Base-by-base conservation (phyloP, 2,797 vertebrate species). In the Ambastaia sidthimunki region DNA sequence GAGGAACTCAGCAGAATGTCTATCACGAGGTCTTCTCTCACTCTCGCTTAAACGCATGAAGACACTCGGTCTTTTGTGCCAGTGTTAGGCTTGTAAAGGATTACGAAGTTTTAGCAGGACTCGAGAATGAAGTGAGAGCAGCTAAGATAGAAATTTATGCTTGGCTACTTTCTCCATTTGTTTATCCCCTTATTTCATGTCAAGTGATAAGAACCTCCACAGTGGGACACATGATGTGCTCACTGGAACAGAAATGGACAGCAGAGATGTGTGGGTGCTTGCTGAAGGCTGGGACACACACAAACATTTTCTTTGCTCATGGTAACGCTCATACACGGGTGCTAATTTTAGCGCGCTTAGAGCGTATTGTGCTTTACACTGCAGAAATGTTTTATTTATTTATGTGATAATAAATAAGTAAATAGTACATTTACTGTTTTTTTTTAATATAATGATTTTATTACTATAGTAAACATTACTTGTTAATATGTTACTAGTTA, bases 71-170 rank as follows among this genome's bases (percentile, higher is more conserved):
- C 62, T 80, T 55, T 79, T 79, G 59, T 79, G 31, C 10, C 59
- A 54, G 47, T 60, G 15, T 70, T 71, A 23, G 15, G 55, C 76
- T 62, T 52, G 67, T 37, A 55, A 70, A 23, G 9, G 48, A 79
- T 11, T 52, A 63, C 28, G 16, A 60, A 55, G 21, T 44, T 48
- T 60, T 71, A 41, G 69, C 15, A 66, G 21, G 50, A 72, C 48
- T 65, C 19, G 34, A 48, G 18, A 18, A 69, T 44, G 76, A 79
- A 65, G 59, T 23, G 55, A 69, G n/a, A 78, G 57, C 77, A 79
- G 77, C 48, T 66, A 69, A 79, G 48, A 71, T 54, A 55, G 68
- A 78, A 55, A 28, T 79, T 72, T 59, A 72, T 21, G 77, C 77
- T 72, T 44, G 68, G 34, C 19, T 19, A 19, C 59, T 23, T 66